A percentile compares a stretch with the other conserved stretches of the same genome.
Conservation (phyloP, 92 coral and sea anemone genomes). For the Heliopora coerulea region DNA sequence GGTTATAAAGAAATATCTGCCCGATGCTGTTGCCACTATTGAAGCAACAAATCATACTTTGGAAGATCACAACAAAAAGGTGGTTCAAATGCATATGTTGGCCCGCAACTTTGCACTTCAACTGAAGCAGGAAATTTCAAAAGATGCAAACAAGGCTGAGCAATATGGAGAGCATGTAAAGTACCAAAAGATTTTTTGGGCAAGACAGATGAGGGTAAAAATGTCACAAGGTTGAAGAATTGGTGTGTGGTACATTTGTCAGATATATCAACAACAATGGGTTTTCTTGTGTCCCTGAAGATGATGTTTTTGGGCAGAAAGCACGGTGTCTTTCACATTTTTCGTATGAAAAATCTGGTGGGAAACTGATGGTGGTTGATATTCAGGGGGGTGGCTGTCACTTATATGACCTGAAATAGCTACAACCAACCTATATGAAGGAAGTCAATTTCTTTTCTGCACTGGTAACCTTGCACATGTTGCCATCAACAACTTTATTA, state of each 20-base stretch:
- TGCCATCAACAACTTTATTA: constrained; percentile 17
- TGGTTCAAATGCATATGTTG: constrained; percentile 29
- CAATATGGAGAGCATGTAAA: neutral
- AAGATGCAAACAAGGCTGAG: neutral
- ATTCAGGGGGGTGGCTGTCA: constrained; percentile 12
- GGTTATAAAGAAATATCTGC: constrained; percentile 34
- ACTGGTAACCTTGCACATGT: constrained; percentile 19
- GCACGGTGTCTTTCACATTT: constrained; percentile 8
- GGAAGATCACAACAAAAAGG: constrained; percentile 21
- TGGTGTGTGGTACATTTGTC: constrained; percentile 10
- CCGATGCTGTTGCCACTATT: neutral
- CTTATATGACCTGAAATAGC: constrained; percentile 28
- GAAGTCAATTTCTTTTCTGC: constrained; percentile 19
- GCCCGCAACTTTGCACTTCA: constrained; percentile 25
- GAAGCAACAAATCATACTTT: constrained; percentile 2
- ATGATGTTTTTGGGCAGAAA: neutral
- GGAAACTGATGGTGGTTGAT: constrained; percentile 6
- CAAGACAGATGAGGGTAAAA: neutral
- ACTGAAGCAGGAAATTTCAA: neutral
- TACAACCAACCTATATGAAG: neutral
- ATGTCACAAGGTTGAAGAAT: constrained; percentile 27
- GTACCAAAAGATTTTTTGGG: constrained; percentile 3
- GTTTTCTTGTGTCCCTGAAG: neutral
- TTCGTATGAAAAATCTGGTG: constrained; percentile 8
- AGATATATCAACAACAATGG: constrained; percentile 31